These are phyloP conservation scores for Xestia rhomboidea DNA, from an alignment of 2,888 invertebrate species.

Conservation along the genomic window DNA sequence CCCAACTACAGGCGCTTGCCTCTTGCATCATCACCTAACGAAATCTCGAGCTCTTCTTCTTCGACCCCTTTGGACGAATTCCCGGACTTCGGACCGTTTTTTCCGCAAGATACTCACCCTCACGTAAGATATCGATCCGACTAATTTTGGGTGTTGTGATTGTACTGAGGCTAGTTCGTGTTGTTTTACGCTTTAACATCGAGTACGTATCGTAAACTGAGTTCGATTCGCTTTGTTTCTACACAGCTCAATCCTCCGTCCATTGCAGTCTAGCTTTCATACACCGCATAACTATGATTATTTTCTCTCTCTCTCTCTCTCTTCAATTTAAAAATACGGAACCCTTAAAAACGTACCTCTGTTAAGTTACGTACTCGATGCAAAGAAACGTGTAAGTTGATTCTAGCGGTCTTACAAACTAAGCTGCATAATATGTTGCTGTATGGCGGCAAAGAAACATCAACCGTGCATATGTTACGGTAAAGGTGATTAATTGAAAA, in stretches of 20 bases:
- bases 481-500: too few relatives aligned
- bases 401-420: slow-evolving; percentile 27
- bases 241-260: slow-evolving; percentile 15
- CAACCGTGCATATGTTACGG: background rate
- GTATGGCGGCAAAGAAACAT: background rate
- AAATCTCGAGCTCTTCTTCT: background rate
- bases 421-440: background rate
- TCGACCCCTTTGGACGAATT: background rate
- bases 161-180: slow-evolving; percentile 5
- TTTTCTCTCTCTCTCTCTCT: background rate
- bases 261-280: slow-evolving; percentile 4
- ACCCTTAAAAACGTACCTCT: background rate
- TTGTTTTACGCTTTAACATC: slow-evolving; percentile 2
- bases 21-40: background rate
- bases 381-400: background rate
- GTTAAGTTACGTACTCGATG: slow-evolving; percentile 44
- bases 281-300: background rate
- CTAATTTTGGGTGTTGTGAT: slow-evolving; percentile 26
- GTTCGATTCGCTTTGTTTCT: slow-evolving; percentile 1
- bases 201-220: slow-evolving; percentile 27
- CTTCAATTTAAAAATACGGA: slow-evolving; percentile 12
- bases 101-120: background rate
- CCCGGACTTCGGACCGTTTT: background rate
- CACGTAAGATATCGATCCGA: slow-evolving; percentile 38
- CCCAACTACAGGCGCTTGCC: background rate